These are phyloP conservation scores for Hyles lineata DNA, from an alignment of 2,888 invertebrate genomes.

Conservation along the genomic window DNA sequence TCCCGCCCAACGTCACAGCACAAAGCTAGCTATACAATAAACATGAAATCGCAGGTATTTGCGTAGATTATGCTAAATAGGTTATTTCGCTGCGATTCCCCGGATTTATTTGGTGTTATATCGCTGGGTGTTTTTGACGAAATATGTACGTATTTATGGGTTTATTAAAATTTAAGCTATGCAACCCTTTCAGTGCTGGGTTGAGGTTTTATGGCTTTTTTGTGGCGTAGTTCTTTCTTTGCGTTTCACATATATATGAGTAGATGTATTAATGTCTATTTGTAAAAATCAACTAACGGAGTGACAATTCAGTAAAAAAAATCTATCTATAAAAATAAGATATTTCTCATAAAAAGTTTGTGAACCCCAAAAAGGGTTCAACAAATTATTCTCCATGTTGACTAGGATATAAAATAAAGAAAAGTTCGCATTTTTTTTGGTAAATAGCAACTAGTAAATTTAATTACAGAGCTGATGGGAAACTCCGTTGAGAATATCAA, in stretches of 20 bases:
- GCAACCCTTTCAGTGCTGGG: slow-evolving; percentile 4
- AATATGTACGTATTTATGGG: slow-evolving; percentile 16
- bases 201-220: background rate
- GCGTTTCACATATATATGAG: background rate
- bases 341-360: no score
- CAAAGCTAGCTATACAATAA: slow-evolving; percentile 35
- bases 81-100: slow-evolving; percentile 41
- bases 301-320: no score
- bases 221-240: background rate
- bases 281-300: no score
- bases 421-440: no score
- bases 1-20: slow-evolving; percentile 34
- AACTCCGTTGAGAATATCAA: no score
- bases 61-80: slow-evolving; percentile 41
- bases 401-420: no score
- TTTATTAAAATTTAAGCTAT: slow-evolving; percentile 20
- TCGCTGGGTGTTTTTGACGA: background rate
- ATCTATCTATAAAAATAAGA: no score
- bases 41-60: slow-evolving; percentile 35
- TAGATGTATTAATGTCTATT: no score
- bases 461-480: no score
- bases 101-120: slow-evolving; percentile 23
- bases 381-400: no score
- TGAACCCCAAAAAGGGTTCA: no score
- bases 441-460: no score